phyloP scores from a whole-genome alignment of 2,888 invertebrate species.

The Ormyrus labotus region DNA sequence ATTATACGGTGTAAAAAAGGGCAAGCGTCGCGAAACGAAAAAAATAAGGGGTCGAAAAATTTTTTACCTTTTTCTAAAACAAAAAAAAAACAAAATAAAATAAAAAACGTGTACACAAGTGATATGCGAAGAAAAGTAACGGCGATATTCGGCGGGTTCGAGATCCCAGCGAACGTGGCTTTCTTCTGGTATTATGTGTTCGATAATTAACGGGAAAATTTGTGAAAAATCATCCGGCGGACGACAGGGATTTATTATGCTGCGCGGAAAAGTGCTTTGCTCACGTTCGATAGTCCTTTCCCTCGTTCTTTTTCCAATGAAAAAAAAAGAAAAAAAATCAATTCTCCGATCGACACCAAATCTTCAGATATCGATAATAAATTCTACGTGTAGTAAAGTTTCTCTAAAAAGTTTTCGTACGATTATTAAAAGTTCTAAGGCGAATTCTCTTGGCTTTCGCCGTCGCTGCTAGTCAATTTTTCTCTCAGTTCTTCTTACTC shows the following conservation, averaged over 20 bases:
- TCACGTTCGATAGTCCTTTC: constrained; percentile 51
- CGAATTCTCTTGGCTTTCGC: constrained; percentile 37
- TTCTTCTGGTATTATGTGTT: constrained; percentile 41
- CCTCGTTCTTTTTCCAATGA: neutral
- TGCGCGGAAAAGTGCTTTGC: constrained; percentile 46
- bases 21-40: constrained; percentile 13
- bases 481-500: constrained; percentile 13
- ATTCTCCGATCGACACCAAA: neutral
- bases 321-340: constrained; percentile 12
- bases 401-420: no score
- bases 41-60: constrained; percentile 53
- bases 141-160: constrained; percentile 32
- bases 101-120: constrained; percentile 4
- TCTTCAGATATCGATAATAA: no score
- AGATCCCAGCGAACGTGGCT: constrained; percentile 15
- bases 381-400: no score
- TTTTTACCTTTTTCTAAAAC: constrained; percentile 49
- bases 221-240: constrained; percentile 14
- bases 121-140: constrained; percentile 20
- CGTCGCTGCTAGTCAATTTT: constrained; percentile 26
- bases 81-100: constrained; percentile 23
- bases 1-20: constrained; percentile 37
- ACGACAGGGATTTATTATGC: constrained; percentile 28
- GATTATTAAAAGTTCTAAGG: neutral
- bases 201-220: constrained; percentile 20